phyloP scores from a whole-genome alignment of 2,113 vertebrate species.

The Cacatua alba region DNA sequence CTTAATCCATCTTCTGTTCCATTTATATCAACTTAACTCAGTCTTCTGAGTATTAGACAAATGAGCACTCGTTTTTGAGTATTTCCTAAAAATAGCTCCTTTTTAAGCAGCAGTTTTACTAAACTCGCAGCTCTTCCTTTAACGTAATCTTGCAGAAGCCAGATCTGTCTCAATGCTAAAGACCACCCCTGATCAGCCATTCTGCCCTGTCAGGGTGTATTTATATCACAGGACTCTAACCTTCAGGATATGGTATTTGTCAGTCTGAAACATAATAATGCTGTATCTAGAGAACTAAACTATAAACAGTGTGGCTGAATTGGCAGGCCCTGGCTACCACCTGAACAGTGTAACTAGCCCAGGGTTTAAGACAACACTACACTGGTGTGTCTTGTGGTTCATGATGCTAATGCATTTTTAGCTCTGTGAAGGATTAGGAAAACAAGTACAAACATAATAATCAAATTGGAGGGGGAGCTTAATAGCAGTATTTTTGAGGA shows the following conservation, averaged over 20 bases:
- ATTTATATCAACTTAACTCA: slow-evolving; percentile 27
- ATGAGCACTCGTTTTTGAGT: background rate
- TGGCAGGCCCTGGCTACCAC: slow-evolving; percentile 4
- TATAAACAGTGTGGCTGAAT: slow-evolving; percentile 7
- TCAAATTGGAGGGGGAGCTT: background rate
- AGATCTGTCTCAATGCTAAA: background rate
- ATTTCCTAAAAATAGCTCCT: slow-evolving; percentile 43
- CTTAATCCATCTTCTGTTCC: slow-evolving; percentile 1
- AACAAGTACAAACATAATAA: background rate
- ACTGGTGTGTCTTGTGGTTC: background rate
- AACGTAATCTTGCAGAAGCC: background rate
- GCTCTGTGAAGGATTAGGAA: background rate
- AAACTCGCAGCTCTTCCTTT: background rate
- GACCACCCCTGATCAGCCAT: slow-evolving; percentile 7
- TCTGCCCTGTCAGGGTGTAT: slow-evolving; percentile 1
- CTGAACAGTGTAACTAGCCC: background rate
- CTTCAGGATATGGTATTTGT: slow-evolving; percentile 43
- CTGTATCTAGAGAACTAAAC: background rate
- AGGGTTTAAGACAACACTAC: background rate
- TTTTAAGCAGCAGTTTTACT: background rate
- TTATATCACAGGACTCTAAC: slow-evolving; percentile 4
- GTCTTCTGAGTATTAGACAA: slow-evolving; percentile 21
- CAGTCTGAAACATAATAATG: slow-evolving; percentile 1
- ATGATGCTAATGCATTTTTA: background rate
- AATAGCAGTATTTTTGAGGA: background rate